Base-by-base conservation (phyloP, 1,140 invertebrate species). In the Tetramorium parvispinum region DNA sequence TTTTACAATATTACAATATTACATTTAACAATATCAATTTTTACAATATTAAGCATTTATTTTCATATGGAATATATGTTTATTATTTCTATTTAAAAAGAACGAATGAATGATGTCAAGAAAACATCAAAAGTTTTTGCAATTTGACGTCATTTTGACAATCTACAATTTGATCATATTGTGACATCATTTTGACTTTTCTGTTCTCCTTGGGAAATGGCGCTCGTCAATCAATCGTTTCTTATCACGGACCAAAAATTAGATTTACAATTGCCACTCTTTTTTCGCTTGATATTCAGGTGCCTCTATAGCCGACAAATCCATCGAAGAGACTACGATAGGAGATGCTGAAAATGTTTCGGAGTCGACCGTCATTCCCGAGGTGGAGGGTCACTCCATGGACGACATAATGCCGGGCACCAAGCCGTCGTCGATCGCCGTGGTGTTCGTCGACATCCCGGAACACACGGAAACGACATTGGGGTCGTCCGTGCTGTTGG, bases 371-470 rank as follows among this genome's bases (percentile, higher is more conserved):
- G 78, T 81, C 40, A 65, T 79, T 51, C 53, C 86, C n/a, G 86
- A 85, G 78, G 87, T 76, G 51, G 78, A 92, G 51, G 92, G 88
- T 18, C 92, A 93, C n/a, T 77, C 91, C 18, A 94, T 93, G 93
- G 93, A 93, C 68, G 92, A 94, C 57, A 85, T 94, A 37, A 49
- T 93, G 85, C 92, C 93, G 21, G 92, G 91, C 24, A 92, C 92
- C 4, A 91, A 89, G 13, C 68, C 90, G 21, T 68, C 90, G 8
- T 46, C 83, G 40, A 76, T 18, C 16, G 70, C 90, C 16, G 90
- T 95, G 18, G 87, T 87, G 70, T 95, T 95, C 87, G 73, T 91
- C 10, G 93, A 95, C 71, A 88, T 92, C 49, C 94, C 95, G 18
- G 83, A 87, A 27, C 92, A 95, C 73, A 93, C 89, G 16, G 93